phyloP scores from a whole-genome alignment of 2,888 invertebrate genomes.

The Oscheius sp. region DNA sequence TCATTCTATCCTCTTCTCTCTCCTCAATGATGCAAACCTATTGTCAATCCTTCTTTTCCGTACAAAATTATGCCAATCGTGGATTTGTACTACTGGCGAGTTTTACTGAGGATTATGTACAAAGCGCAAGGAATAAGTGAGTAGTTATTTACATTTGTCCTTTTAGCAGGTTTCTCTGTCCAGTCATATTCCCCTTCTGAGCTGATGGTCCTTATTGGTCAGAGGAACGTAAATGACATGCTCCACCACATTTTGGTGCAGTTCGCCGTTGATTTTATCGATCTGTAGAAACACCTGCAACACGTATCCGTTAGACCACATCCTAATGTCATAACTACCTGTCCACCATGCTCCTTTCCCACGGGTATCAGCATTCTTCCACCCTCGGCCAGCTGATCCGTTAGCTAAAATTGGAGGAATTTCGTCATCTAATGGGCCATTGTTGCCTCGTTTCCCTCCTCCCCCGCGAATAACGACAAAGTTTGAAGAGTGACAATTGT shows the following conservation, averaged over 20 bases:
- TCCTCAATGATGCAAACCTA: neutral
- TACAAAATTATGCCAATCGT: too few relatives aligned
- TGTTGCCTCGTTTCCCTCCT: constrained; percentile 11
- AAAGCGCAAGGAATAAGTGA: neutral
- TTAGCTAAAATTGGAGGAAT: constrained; percentile 77
- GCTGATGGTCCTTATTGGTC: constrained; percentile 84
- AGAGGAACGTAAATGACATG: constrained; percentile 96
- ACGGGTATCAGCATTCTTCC: constrained; percentile 82
- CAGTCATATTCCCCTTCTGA: constrained; percentile 23
- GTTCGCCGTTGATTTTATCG: constrained; percentile 87
- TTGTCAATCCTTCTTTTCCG: neutral
- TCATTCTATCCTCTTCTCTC: neutral
- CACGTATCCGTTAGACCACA: neutral
- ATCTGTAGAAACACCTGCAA: constrained; percentile 82
- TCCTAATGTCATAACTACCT: constrained; percentile 36
- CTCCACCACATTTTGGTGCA: constrained; percentile 82
- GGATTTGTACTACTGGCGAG: neutral
- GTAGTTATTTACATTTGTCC: neutral
- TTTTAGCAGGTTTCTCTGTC: neutral
- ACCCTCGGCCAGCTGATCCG: constrained; percentile 89
- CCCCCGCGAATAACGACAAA: constrained; percentile 12
- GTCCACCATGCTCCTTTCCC: constrained; percentile 55
- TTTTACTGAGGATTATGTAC: neutral
- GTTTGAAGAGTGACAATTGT: neutral
- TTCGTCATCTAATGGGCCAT: neutral